A percentile compares a stretch with the other conserved stretches of the same genome.
Evolutionary conservation across 2,888 invertebrate species (phyloP).

Genomic region (Palloptera scutellata): DNA sequence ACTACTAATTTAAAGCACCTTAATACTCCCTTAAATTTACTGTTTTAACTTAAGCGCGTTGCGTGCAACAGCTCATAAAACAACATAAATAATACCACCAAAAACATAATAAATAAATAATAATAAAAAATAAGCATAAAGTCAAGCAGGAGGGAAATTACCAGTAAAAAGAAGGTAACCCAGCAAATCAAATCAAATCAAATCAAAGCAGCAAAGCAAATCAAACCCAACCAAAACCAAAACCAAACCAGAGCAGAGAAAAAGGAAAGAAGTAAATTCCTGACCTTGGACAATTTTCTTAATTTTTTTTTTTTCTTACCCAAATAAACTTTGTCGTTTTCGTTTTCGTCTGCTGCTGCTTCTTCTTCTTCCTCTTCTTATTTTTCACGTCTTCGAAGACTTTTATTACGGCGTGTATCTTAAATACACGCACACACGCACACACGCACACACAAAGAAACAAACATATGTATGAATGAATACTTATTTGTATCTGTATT

Average conservation of each 20-base stretch:
- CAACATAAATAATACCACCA: too few relatives aligned
- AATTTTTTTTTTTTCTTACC: slow-evolving; percentile 6
- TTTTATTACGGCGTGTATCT: neutral
- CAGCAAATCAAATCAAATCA: neutral
- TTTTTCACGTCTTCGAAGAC: too few relatives aligned
- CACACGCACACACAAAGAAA: neutral
- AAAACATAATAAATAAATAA: neutral
- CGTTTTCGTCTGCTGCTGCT: too few relatives aligned
- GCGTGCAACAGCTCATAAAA: too few relatives aligned
- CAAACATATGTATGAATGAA: neutral
- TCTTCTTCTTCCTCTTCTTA: too few relatives aligned
- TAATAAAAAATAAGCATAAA: neutral
- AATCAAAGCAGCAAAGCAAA: neutral
- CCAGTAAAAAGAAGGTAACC: too few relatives aligned
- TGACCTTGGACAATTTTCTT: slow-evolving; percentile 21
- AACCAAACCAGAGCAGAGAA: neutral
- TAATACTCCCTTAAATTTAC: too few relatives aligned
- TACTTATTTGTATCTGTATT: neutral
- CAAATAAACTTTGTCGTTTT: too few relatives aligned
- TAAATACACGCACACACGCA: neutral
- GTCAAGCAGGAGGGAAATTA: neutral
- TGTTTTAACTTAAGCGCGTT: too few relatives aligned
- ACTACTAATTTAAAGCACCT: too few relatives aligned
- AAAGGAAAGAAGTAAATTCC: neutral
- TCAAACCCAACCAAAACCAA: too few relatives aligned